Conservation (phyloP, 2,113 vertebrate species). For the Cervus canadensis region DNA sequence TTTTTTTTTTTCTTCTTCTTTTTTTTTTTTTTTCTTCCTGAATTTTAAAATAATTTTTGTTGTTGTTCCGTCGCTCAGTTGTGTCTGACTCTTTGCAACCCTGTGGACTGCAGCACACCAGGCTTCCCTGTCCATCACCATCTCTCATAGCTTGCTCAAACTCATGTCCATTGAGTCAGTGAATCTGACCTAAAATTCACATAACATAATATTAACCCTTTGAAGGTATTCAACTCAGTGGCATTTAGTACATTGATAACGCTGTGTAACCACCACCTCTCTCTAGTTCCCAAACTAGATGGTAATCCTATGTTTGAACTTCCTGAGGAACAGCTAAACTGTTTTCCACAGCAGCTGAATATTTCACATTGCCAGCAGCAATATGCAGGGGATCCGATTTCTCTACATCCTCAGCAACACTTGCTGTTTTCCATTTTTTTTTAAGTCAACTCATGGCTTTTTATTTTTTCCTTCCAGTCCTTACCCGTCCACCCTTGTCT, state of each 20-base stretch:
- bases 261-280: not conserved
- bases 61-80: not conserved
- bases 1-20: too few species aligned
- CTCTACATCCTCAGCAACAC: not conserved
- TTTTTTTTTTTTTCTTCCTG: not conserved
- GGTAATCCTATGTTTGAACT: not conserved
- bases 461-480: not conserved
- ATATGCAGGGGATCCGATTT: accelerated
- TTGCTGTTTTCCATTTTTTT: not conserved
- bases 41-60: not conserved
- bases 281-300: not conserved
- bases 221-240: not conserved
- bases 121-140: not conserved
- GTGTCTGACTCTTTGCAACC: not conserved
- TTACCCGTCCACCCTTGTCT: not conserved
- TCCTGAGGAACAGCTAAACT: not conserved
- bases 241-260: not conserved
- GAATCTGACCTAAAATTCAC: not conserved
- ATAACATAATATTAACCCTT: not conserved
- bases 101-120: not conserved
- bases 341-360: not conserved
- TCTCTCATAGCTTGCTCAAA: not conserved
- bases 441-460: not conserved
- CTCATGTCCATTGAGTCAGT: not conserved
- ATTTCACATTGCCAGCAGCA: not conserved